Base-by-base conservation (phyloP, 2,113 vertebrate genomes). In the Oostethus manadensis region DNA sequence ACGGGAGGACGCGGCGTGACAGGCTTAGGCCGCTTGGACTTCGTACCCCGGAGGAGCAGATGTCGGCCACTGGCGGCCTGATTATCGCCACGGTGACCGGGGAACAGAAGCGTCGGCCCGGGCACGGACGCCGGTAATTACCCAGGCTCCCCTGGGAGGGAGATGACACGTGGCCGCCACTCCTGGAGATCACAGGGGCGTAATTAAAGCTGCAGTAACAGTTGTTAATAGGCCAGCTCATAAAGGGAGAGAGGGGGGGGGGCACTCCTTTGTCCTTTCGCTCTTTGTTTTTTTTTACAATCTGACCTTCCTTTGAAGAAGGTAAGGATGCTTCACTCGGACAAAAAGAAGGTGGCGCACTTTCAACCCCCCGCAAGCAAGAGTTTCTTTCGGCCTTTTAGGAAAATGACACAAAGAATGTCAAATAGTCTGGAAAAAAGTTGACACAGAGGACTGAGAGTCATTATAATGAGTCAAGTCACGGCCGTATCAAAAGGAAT, bases 51-150 rank as follows among this genome's bases (percentile, higher is more conserved):
- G 83, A 87, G 87, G 93, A 96, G 92, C 95, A 97, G 95, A 97
- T 97, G 95, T 95, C 96, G 86, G 74, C 72, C 86, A 90, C 89
- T n/a, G 91, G 93, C 93, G 88, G 89, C 88, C 90, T 93, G 94
- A 95, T 96, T 95, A 96, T 96, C 93, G 92, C 92, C 91, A 89
- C 90, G 89, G 92, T 89, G 92, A 93, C 93, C 89, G 92, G 91
- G 91, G 92, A 82, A 80, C 79, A 71, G 87, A 73, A 81, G 78
- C 74, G 66, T 3, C 56, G 90, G 92, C 93, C 90, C 86, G 88
- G 89, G 90, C 92, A 97, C 94, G 92, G 94, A 98, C 96, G 94
- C 93, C 91, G 92, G 93, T 96, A 98, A 98, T 97, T 97, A 97
- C 92, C 93, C 91, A 91, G 87, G 84, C 88, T 97, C 95, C 94